Base-by-base conservation (phyloP, 1,140 invertebrate species). In the Calephelis virginiensis region DNA sequence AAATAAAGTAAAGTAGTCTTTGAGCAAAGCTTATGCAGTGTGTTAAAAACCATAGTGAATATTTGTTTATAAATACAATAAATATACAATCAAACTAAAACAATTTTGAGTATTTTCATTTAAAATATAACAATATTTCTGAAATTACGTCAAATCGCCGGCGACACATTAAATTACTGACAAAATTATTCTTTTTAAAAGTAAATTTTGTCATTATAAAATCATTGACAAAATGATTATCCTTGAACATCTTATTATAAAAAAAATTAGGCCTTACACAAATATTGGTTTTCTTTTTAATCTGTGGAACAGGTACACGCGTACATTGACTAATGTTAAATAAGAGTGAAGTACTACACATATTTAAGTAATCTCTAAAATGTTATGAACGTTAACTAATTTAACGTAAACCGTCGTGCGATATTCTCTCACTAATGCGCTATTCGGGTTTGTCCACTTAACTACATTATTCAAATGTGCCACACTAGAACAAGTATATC, bases 311-410 rank as follows among this genome's bases (percentile, higher is more conserved):
- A 86, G 85, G 82, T 88, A 88, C 85, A 78, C 80, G 77, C 77
- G 81, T 88, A 85, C 82, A 82, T 83, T 78, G 79, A 86, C 77
- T 84, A 85, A 80, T 78, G 66, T 72, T 77, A 85, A 83, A 82
- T 77, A 78, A 83, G 77, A 80, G 73, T 74, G 74, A 79, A 75
- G 72, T 67, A 75, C 77, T 84, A 82, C 75, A 81, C 75, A 74
- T 75, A 74, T 74, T 75, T 75, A 67, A 60, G 68, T 78, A 75
- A 78, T 77, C 68, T 77, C 76, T 81, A 83, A 75, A 75, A 74
- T 75, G 68, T 73, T 75, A 76, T 70, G 76, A 75, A 75, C 69
- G 74, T 81, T 72, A 50, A 76, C 80, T 83, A 82, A 72, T 73
- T 77, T 56, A 56, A 56, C 50, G 50, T 56, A 56, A 56, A 56